Evolutionary conservation across 2,888 invertebrate genomes (phyloP), one percentile per base, ranked within the genome.

Genomic region (Rhopalosiphum nymphaeae): DNA sequence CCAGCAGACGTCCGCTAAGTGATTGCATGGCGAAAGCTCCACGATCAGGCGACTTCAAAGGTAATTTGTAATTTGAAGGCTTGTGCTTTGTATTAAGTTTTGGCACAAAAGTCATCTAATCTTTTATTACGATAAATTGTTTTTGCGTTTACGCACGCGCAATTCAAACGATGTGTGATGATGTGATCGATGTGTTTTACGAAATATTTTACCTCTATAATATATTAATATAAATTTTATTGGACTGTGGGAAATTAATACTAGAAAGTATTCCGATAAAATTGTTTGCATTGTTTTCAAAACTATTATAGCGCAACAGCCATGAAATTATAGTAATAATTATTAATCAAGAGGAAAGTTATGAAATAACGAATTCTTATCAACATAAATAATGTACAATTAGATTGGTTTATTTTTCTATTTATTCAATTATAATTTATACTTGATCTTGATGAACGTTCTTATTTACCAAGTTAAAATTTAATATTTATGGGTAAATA

Each of bases 21-120:
- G 94, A 94, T 29, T 94, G 94, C 86, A 94, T 90, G 94, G 49
- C 94, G 29, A 91, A 61, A 29, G 85, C 93, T 61, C 42, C 94
- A 25, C 57, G 94, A 29, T 44, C 25, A 9, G 61, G 61, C 44
- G 94, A 94, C n/a, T 29, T 86, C n/a, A 94, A 86, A 90, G 94
- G 94, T 94, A 91, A 93, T 78, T 78, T 78, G 36, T 36, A n/a
- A 67, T 13, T n/a, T 78, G 21, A 36, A 78, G 9, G 36, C 7
- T 78, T 78, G 36, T 36, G 36, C n/a, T 78, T 42, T 36, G 21
- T 36, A 78, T 9, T 78, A 21, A 42, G 78, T 78, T 36, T 78
- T 36, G 3, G 36, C 78, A n/a, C 78, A 36, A n/a, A n/a, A 78
- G 36, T 21, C 36, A 36, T 26, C 10, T 57, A 7, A 26, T 57